Conservation (phyloP, 2,113 vertebrate species). For the Monarcha castaneiventris region DNA sequence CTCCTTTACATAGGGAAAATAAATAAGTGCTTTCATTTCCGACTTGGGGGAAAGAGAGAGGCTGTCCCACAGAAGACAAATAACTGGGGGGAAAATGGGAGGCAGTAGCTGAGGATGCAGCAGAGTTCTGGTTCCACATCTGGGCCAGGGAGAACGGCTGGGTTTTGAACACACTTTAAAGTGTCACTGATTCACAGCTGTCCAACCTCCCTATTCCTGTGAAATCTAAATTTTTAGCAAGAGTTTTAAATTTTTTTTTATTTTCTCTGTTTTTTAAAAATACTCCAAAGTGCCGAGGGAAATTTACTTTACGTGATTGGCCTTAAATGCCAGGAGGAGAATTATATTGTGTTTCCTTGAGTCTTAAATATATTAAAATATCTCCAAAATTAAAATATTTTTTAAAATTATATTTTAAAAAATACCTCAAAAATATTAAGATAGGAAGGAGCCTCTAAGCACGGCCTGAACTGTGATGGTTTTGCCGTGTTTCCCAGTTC, state of each 20-base stretch:
- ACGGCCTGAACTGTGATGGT: not conserved
- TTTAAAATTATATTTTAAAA: not conserved
- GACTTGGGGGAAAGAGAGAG: not conserved
- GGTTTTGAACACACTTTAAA: not conserved
- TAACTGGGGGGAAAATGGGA: not conserved
- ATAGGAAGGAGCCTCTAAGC: not conserved
- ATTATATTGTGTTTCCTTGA: not conserved
- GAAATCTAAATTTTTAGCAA: not conserved
- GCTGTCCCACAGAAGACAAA: not conserved
- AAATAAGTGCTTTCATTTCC: not conserved
- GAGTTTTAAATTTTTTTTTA: not conserved
- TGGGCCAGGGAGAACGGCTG: not conserved
- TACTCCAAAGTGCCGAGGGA: rapidly evolving
- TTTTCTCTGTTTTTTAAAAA: not conserved
- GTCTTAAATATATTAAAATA: not conserved
- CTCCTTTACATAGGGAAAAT: not conserved
- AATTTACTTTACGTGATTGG: rapidly evolving
- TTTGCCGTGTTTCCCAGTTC: not conserved
- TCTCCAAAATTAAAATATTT: not conserved
- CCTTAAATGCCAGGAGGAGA: not conserved
- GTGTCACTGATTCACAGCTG: not conserved
- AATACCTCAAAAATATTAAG: not conserved
- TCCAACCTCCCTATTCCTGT: not conserved
- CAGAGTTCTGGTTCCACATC: not conserved
- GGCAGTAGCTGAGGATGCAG: not conserved